Conservation (phyloP, 2,113 vertebrate genomes). For the Dipodomys spectabilis region DNA sequence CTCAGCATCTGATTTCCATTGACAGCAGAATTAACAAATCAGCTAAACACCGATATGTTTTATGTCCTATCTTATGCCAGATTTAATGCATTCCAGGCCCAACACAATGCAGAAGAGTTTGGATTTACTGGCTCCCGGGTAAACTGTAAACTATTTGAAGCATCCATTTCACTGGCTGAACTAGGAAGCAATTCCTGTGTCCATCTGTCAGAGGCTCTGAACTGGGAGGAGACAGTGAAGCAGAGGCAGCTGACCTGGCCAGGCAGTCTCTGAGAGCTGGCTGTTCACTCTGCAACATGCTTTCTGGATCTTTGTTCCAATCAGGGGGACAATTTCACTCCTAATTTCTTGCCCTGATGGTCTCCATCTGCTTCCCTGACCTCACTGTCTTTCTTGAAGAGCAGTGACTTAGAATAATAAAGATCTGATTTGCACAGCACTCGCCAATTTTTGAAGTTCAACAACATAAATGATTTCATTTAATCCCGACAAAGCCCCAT, state of each 20-base stretch:
- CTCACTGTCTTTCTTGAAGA: conserved; percentile 1
- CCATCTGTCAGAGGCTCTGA: conserved; percentile 67
- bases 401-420: conserved; percentile 1
- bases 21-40: conserved; percentile 75
- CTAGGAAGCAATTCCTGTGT: conserved; percentile 50
- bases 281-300: not conserved
- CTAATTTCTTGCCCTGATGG: conserved; percentile 37
- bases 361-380: conserved; percentile 15
- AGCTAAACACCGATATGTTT: conserved; percentile 49
- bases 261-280: conserved; percentile 2
- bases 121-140: conserved; percentile 65
- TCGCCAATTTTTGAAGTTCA: conserved; percentile 15
- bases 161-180: conserved; percentile 31
- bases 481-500: not conserved
- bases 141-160: conserved; percentile 56
- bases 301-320: not conserved
- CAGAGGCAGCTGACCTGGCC: conserved; percentile 14
- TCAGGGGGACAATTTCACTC: conserved; percentile 22
- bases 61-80: conserved; percentile 45
- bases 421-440: conserved; percentile 11
- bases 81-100: conserved; percentile 61
- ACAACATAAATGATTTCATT: not conserved
- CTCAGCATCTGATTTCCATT: conserved; percentile 67
- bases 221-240: not conserved
- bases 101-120: conserved; percentile 43